phyloP scores from a whole-genome alignment of 2,113 vertebrate genomes.

The Myodes glareolus region DNA sequence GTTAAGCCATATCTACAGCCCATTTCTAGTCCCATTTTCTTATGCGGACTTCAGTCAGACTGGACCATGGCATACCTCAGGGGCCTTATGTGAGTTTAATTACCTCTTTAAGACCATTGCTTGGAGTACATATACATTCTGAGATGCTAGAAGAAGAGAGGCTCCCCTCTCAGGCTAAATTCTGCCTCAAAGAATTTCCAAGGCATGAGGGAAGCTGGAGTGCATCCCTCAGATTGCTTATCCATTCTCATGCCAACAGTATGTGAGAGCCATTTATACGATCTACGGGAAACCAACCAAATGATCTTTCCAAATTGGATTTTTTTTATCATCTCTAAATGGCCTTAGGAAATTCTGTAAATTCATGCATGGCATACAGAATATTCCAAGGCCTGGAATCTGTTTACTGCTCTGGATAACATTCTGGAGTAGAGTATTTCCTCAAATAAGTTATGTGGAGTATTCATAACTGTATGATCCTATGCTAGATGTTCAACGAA shows the following conservation, averaged over 20 bases:
- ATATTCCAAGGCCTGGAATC: not conserved
- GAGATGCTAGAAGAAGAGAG: not conserved
- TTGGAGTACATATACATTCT: not conserved
- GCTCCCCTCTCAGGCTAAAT: not conserved
- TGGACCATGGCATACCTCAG: not conserved
- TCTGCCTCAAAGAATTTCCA: not conserved
- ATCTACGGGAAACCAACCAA: conserved; percentile 2
- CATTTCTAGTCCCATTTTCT: not conserved
- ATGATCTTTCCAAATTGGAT: not conserved
- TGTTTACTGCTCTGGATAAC: not conserved
- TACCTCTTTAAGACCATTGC: not conserved
- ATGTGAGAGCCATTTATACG: not conserved
- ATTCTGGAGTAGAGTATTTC: not conserved
- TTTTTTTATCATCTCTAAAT: not conserved
- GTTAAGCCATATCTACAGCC: not conserved
- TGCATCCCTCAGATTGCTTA: not conserved
- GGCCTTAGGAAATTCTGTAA: not conserved
- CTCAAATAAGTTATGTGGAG: not conserved
- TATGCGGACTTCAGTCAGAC: not conserved
- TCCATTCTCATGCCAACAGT: not conserved
- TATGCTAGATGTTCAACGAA: conserved; percentile 26
- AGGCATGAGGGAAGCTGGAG: not conserved
- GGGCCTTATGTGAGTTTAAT: not conserved
- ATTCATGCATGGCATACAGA: not conserved
- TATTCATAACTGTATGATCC: not conserved